A percentile compares a stretch with the other conserved stretches of the same genome.
These are phyloP conservation scores for Drosophila funebris DNA, from an alignment of 1,140 invertebrate species.

Conservation along the genomic window DNA sequence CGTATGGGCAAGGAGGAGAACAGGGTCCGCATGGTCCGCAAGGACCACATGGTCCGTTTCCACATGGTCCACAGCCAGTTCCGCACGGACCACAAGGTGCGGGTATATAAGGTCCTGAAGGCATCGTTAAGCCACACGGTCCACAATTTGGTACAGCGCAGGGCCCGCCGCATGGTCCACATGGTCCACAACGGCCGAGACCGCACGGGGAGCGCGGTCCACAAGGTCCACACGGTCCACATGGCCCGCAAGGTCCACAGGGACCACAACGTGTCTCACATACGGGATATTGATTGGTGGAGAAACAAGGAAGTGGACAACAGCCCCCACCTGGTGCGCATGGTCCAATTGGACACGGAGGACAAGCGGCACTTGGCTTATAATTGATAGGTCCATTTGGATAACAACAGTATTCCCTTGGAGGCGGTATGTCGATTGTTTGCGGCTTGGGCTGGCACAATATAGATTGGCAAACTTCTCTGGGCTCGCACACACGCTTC, in stretches of 20 bases:
- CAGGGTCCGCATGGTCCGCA: not conserved
- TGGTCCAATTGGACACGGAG: not conserved
- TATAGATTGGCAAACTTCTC: not conserved
- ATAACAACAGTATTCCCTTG: not conserved
- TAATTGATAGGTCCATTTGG: not conserved
- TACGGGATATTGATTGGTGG: not conserved
- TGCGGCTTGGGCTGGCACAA: not conserved
- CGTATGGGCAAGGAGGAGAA: not conserved
- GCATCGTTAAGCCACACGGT: not conserved
- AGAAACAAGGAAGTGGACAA: not conserved
- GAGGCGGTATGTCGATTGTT: not conserved
- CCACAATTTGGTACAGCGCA: not conserved
- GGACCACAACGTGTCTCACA: not conserved
- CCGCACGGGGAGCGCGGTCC: not conserved
- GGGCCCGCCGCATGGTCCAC: not conserved
- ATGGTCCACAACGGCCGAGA: not conserved
- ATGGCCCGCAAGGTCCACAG: not conserved
- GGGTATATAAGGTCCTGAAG: not conserved
- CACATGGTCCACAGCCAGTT: not conserved
- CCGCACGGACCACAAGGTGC: not conserved
- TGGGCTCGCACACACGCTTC: not conserved
- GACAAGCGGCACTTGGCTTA: not conserved
- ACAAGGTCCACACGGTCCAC: not conserved
- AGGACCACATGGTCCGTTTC: not conserved
- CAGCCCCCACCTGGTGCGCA: not conserved